These are phyloP conservation scores for Dromius quadrimaculatus DNA, from an alignment of 2,888 invertebrate genomes.

Conservation along the genomic window DNA sequence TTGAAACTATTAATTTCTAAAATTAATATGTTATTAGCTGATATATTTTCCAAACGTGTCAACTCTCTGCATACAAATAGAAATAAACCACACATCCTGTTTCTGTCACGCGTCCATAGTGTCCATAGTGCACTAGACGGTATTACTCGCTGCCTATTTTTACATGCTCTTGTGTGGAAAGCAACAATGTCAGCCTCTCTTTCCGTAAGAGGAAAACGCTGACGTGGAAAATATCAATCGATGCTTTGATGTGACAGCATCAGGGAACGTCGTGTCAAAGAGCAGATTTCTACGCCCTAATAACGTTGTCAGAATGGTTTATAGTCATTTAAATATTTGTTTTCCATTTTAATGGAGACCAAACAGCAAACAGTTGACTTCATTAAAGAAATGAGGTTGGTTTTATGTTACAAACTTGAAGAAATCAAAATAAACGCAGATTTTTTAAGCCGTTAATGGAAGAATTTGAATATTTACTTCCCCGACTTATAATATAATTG, in stretches of 20 bases:
- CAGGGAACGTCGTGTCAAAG: conserved; percentile 7
- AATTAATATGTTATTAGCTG: background rate
- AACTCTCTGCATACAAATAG: background rate
- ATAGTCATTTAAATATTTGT: conserved; percentile 41
- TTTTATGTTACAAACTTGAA: too few relatives aligned
- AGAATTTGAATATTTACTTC: too few relatives aligned
- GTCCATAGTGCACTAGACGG: too few relatives aligned
- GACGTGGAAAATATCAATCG: conserved; percentile 45
- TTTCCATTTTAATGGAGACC: conserved; percentile 29
- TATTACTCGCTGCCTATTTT: conserved; percentile 33
- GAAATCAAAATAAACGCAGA: too few relatives aligned
- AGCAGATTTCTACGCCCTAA: conserved; percentile 17
- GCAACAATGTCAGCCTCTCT: conserved; percentile 35
- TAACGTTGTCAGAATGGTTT: conserved; percentile 44
- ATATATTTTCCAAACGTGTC: background rate
- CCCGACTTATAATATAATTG: too few relatives aligned
- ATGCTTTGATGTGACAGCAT: conserved; percentile 38
- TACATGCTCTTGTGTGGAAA: conserved; percentile 30
- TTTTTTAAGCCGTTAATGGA: too few relatives aligned
- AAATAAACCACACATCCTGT: background rate
- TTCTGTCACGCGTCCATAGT: background rate
- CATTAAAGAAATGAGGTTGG: too few relatives aligned
- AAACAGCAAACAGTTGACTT: conserved; percentile 20
- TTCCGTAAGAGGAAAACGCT: conserved; percentile 24
- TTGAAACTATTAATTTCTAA: too few relatives aligned